Evolutionary conservation across 23 tunicate species (phyloP), one percentile per base, ranked within the genome.

Genomic region (Botrylloides violaceus): DNA sequence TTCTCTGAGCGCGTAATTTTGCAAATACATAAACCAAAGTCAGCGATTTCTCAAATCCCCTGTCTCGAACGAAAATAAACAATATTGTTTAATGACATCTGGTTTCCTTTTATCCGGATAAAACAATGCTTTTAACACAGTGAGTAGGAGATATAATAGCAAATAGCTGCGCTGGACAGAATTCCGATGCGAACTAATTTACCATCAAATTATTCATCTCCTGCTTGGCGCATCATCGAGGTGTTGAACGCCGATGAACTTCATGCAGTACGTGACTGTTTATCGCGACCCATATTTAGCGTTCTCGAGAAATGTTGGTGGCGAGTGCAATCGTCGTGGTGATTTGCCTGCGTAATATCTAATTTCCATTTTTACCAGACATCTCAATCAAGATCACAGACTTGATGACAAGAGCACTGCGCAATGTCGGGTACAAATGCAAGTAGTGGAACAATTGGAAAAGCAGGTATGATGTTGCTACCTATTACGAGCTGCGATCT

Each of bases 341-440:
- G n/a, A n/a, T n/a, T n/a, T n/a, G n/a, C n/a, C n/a, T n/a, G n/a
- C n/a, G n/a, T n/a, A n/a, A n/a, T n/a, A n/a, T n/a, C n/a, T n/a
- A n/a, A n/a, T n/a, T n/a, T n/a, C n/a, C n/a, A n/a, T n/a, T n/a
- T n/a, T n/a, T 70, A 58, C 4, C 66, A 93, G 98, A 18, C 98
- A 93, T 61, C 34, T 93, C 7, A 79, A 86, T 49, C 66, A 73
- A 15, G 79, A 75, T 39, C 98, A 93, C 49, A 28, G 77, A 27
- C 62, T 85, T 66, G 82, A 86, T 49, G 98, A 93, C 75, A 93
- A 93, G 77, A 86, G 81, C 49, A 85, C 94, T 7, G 95, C 94
- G 7, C 98, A 93, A 70, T 93, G 94, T 59, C 76, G 94, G 31
- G 94, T 93, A 32, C 98, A 93, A 76, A 84, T 92, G 92, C 83